A percentile compares a stretch with the other conserved stretches of the same genome.
Evolutionary conservation across 2,888 invertebrate genomes (phyloP).

Genomic region (Acleris sparsana): DNA sequence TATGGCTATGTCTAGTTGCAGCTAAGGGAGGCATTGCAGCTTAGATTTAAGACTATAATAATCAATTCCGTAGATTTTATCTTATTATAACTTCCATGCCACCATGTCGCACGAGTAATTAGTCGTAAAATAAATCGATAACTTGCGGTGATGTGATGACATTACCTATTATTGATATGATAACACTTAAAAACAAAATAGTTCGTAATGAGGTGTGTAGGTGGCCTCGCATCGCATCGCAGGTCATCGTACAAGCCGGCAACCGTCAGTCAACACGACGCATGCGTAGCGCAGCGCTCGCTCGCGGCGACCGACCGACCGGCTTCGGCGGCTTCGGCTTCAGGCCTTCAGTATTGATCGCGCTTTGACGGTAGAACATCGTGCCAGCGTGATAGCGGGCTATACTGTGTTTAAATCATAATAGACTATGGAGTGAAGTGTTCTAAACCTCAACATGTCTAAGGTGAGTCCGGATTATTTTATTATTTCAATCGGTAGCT

Average conservation of each 20-base stretch:
- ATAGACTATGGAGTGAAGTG: constrained; percentile 51
- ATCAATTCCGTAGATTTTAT: too few relatives aligned
- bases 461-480: constrained; percentile 62
- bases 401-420: constrained; percentile 45
- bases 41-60: too few relatives aligned
- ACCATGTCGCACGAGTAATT: too few relatives aligned
- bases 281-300: constrained; percentile 61
- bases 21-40: too few relatives aligned
- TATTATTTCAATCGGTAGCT: constrained; percentile 1
- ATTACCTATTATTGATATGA: background rate
- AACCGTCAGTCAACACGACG: constrained; percentile 70
- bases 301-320: background rate
- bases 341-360: constrained; percentile 77
- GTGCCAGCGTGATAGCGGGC: constrained; percentile 66
- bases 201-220: constrained; percentile 10
- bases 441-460: constrained; percentile 67
- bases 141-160: too few relatives aligned
- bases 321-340: constrained; percentile 51
- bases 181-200: constrained; percentile 1
- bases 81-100: too few relatives aligned
- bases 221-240: constrained; percentile 42
- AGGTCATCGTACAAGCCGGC: constrained; percentile 39
- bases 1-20: too few relatives aligned
- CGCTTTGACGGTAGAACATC: constrained; percentile 67
- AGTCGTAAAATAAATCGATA: too few relatives aligned